Base-by-base conservation (phyloP, 2,888 invertebrate species). In the Julus scandinavius region DNA sequence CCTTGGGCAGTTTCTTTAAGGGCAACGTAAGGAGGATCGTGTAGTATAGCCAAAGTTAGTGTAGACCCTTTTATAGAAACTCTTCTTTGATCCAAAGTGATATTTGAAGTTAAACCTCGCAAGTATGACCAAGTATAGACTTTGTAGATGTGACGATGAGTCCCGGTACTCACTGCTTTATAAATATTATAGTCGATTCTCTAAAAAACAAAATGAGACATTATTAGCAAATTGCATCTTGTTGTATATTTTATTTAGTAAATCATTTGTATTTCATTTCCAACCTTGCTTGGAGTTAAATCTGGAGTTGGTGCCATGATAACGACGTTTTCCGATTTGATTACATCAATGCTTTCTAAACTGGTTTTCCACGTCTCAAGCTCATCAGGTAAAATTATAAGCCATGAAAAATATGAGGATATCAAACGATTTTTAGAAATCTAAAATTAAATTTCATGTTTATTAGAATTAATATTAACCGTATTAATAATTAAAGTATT, bases 11-110 rank as follows among this genome's bases (percentile, higher is more conserved):
- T 85, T 54, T 85, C 41, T 38, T 85, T 50, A 38, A 88, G 50
- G n/a, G 54, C 29, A 38, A 85, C 85, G 20, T 88, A 88, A 41
- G 88, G 88, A 2, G 88, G 88, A 20, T 88, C 88, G 20, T 88
- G 88, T 9, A 88, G 17, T 87, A 72, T 45, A 13, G 63, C 87
- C 40, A 87, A 38, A 15, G 41, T 87, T 87, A 87, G 38, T 9
- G 15, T n/a, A 38, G 72, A 15, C 11, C 87, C 87, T 15, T n/a
- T 85, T 15, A 85, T 85, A 2, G 85, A 20, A 20, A 63, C 63
- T 63, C 20, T 63, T 63, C 11, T 5, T 6, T 63, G 20, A 20
- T 20, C 6, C 20, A 63, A 63, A 11, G 20, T 63, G 11, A 6
- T 20, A 63, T 63, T 63, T 20, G 63, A 63, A 63, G n/a, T 7